phyloP scores from a whole-genome alignment of 2,113 vertebrate genomes.

The Edolisoma coerulescens region DNA sequence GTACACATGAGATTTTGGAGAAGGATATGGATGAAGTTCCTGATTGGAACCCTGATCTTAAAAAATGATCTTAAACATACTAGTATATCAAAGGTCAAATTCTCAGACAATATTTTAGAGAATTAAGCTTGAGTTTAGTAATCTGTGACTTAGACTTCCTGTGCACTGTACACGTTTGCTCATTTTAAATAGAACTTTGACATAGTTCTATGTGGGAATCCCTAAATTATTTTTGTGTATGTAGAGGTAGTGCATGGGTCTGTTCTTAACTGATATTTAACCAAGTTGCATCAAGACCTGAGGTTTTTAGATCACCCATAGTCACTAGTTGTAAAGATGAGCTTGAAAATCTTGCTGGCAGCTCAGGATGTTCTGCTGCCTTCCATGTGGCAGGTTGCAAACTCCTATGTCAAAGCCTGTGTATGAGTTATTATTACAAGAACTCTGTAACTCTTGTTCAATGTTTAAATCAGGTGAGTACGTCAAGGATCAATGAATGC shows the following conservation, averaged over 20 bases:
- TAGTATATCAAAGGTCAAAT: background rate
- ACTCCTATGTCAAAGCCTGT: rapidly evolving
- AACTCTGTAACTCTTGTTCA: background rate
- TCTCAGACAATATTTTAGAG: background rate
- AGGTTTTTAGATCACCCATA: rapidly evolving
- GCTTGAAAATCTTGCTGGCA: background rate
- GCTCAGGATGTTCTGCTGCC: background rate
- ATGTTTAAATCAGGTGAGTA: background rate
- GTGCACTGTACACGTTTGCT: rapidly evolving
- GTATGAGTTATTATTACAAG: background rate
- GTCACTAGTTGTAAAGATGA: background rate
- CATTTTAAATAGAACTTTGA: background rate
- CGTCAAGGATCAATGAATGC: background rate
- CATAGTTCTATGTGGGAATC: background rate
- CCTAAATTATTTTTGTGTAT: background rate
- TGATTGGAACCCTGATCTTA: background rate
- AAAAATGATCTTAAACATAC: background rate
- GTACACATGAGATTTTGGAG: background rate
- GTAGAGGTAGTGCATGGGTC: background rate
- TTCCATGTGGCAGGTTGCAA: background rate
- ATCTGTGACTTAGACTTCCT: background rate
- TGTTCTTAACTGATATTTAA: background rate
- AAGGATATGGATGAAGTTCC: background rate
- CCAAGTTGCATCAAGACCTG: background rate
- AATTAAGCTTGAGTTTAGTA: background rate